phyloP scores from a whole-genome alignment of 2,113 vertebrate genomes.

The Spilogale gracilis region DNA sequence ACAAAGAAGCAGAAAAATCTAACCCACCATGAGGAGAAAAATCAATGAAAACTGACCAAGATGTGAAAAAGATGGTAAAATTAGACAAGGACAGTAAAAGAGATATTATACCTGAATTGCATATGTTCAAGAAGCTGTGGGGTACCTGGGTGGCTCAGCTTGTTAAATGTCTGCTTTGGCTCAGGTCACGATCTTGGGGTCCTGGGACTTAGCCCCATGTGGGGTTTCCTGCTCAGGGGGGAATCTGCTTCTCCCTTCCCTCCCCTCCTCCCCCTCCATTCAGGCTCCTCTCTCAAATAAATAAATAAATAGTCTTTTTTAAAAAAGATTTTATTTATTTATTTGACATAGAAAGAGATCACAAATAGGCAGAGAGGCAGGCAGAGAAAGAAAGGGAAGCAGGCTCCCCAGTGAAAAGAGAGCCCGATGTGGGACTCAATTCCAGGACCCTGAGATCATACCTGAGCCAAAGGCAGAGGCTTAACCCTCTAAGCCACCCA shows the following conservation, averaged over 20 bases:
- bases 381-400: no score
- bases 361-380: no score
- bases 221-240: not conserved
- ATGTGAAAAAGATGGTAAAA: constrained; percentile 11
- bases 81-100: constrained; percentile 3
- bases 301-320: no score
- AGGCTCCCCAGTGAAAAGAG: no score
- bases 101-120: not conserved
- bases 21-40: constrained; percentile 1
- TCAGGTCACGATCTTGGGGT: not conserved
- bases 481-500: no score
- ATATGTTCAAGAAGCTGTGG: not conserved
- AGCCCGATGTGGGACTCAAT: no score
- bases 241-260: not conserved
- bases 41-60: not conserved
- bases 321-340: no score
- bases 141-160: not conserved
- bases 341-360: no score
- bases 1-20: constrained; percentile 6
- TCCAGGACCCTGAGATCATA: no score
- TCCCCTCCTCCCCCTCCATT: not conserved
- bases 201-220: not conserved
- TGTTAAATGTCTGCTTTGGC: not conserved
- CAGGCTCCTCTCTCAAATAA: not conserved
- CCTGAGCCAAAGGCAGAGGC: no score